Evolutionary conservation across 1,140 invertebrate genomes (phyloP), one percentile per base, ranked within the genome.

Genomic region (Drosophila micromelanica): DNA sequence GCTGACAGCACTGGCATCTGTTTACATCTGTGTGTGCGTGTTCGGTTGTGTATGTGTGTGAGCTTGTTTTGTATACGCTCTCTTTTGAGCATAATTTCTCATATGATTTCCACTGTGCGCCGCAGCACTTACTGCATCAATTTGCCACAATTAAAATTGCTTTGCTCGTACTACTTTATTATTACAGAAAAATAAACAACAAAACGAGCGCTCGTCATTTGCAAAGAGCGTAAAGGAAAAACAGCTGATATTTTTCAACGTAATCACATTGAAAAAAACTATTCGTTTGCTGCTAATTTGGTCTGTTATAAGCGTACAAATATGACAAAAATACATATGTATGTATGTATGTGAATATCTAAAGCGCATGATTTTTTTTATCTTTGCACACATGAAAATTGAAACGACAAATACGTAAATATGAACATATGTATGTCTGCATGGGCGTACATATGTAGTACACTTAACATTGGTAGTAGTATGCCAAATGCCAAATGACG

Each of bases 321-420:
- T 57, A 68, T 42, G 32, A 51, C 56, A 51, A 27, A 27, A 27
- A 27, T 27, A 27, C 27, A 27, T 27, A 6, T 6, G 5, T 27
- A 27, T 32, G 17, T 38, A 46, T 13, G 46, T 27, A 17, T 17
- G 17, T 37, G n/a, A 0, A 35, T 35, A 9, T 9, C 32, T 35
- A 9, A 63, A 70, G 76, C 80, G 76, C 80, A 84, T 84, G 80
- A 84, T 79, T 84, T 77, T 59, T 59, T 76, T 79, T 84, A 84
- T 84, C 76, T 84, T 35, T 65, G 64, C 64, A 65, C 76, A 78
- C 61, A 78, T 54, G 76, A 68, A 72, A 82, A 79, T 84, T 76
- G 55, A 79, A 73, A 84, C 63, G 63, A 73, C 76, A 82, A 82
- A 82, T 78, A 84, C 23, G 62, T 55, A 52, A 60, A 67, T 57